phyloP scores from a whole-genome alignment of 2,888 invertebrate genomes.

The Shargacucullia verbasci region DNA sequence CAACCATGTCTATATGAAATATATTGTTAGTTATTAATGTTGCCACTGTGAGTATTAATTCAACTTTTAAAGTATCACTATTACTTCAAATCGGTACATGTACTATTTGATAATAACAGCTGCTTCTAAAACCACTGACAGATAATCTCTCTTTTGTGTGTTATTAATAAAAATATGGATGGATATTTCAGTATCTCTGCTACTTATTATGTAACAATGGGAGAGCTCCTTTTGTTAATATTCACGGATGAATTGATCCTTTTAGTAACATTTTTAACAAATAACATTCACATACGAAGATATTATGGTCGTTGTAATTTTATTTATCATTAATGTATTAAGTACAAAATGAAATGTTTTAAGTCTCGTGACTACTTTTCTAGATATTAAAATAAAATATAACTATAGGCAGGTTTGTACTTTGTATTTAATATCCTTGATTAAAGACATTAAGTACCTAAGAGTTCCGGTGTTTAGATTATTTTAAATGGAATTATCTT shows the following conservation, averaged over 20 bases:
- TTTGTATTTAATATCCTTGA: not conserved
- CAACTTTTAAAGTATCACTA: conserved; percentile 31
- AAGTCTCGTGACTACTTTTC: not conserved
- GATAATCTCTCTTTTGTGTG: conserved; percentile 87
- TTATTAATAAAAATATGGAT: conserved; percentile 88
- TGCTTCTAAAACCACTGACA: conserved; percentile 79
- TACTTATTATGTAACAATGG: conserved; percentile 82
- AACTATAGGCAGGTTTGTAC: conserved; percentile 6
- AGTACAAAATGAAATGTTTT: not conserved
- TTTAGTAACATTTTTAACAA: conserved; percentile 74
- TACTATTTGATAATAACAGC: conserved; percentile 71
- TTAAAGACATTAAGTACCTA: not conserved
- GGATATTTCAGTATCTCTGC: conserved; percentile 81
- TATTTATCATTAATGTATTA: conserved; percentile 22
- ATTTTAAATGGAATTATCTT: too few relatives aligned
- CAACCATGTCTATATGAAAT: conserved; percentile 22
- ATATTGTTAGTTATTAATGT: conserved; percentile 16
- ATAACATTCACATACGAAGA: conserved; percentile 51
- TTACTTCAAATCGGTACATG: conserved; percentile 33
- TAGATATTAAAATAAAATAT: too few relatives aligned
- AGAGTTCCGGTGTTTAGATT: too few relatives aligned
- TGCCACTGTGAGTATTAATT: conserved; percentile 23
- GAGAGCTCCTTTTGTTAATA: conserved; percentile 76
- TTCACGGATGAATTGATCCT: conserved; percentile 81
- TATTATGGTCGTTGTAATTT: conserved; percentile 39